Percentiles rank a stretch among this genome's conserved stretches.
Evolutionary conservation across 2,113 vertebrate genomes (phyloP).

Genomic region (Hemibagrus wyckioides): DNA sequence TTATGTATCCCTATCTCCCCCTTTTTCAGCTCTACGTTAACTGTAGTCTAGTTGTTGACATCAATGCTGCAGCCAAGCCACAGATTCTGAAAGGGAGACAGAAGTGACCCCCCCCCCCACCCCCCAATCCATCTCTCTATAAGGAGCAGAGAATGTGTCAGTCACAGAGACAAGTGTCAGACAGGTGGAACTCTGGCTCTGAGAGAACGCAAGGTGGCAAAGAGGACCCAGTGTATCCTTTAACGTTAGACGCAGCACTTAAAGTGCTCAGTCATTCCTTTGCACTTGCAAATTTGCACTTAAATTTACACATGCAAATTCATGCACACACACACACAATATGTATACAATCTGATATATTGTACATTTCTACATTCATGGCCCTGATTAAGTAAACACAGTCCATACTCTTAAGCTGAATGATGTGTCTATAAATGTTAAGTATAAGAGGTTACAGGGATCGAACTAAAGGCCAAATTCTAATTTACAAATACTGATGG

Average conservation of each 20-base stretch:
- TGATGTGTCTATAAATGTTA: neutral
- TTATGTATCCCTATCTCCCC: neutral
- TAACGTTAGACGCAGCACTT: slow-evolving; percentile 54
- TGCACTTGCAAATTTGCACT: slow-evolving; percentile 24
- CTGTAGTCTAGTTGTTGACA: slow-evolving; percentile 47
- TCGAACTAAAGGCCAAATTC: neutral
- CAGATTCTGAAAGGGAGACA: slow-evolving; percentile 31
- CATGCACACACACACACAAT: neutral
- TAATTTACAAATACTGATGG: neutral
- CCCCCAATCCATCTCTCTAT: neutral
- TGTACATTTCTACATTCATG: neutral
- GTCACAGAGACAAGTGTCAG: slow-evolving; percentile 48
- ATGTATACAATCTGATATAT: neutral
- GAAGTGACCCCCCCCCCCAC: neutral
- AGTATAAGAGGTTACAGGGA: neutral
- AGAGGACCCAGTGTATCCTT: slow-evolving; percentile 50
- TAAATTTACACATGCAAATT: slow-evolving; percentile 2
- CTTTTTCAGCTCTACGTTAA: slow-evolving; percentile 13
- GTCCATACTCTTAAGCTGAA: neutral
- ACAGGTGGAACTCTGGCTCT: slow-evolving; percentile 49
- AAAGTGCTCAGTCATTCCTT: slow-evolving; percentile 38
- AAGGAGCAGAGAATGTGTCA: slow-evolving; percentile 45
- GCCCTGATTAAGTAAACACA: neutral
- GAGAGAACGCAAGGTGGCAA: slow-evolving; percentile 35
- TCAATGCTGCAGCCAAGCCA: slow-evolving; percentile 24